Evolutionary conservation across 2,797 vertebrate genomes (phyloP).

Genomic region (Acanthiza pusilla): DNA sequence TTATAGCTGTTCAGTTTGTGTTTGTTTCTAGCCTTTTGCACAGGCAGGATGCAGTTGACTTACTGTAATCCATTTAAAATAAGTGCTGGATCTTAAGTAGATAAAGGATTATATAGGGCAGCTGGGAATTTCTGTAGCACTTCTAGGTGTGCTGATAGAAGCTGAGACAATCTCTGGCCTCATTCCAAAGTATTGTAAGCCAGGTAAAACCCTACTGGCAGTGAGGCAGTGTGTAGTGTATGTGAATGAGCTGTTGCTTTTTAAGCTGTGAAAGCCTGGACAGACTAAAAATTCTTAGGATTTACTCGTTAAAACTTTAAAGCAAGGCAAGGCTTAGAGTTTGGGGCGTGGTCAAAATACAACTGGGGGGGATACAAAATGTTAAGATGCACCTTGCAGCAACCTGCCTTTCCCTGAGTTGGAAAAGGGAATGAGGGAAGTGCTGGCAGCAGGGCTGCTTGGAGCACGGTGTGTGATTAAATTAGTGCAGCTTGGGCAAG

Average conservation of each 20-base stretch:
- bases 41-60: neutral
- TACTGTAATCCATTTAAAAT: neutral
- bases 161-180: neutral
- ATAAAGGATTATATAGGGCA: neutral
- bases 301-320: neutral
- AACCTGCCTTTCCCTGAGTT: neutral
- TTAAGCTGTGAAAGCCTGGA: neutral
- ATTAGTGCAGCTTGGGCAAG: neutral
- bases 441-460: neutral
- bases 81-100: neutral
- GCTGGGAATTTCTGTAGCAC: neutral
- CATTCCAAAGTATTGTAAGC: neutral
- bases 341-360: neutral
- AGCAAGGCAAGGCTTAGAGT: neutral
- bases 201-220: neutral
- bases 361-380: neutral
- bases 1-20: fast-evolving
- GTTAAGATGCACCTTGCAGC: neutral
- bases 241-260: neutral
- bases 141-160: neutral
- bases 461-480: neutral
- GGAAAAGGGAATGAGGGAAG: neutral
- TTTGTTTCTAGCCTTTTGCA: neutral
- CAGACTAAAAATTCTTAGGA: neutral
- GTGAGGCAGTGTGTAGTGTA: neutral